Percentiles rank a stretch among this genome's conserved stretches.
These are phyloP conservation scores for Balaeniceps rex DNA, from an alignment of 2,113 vertebrate genomes.

Conservation along the genomic window DNA sequence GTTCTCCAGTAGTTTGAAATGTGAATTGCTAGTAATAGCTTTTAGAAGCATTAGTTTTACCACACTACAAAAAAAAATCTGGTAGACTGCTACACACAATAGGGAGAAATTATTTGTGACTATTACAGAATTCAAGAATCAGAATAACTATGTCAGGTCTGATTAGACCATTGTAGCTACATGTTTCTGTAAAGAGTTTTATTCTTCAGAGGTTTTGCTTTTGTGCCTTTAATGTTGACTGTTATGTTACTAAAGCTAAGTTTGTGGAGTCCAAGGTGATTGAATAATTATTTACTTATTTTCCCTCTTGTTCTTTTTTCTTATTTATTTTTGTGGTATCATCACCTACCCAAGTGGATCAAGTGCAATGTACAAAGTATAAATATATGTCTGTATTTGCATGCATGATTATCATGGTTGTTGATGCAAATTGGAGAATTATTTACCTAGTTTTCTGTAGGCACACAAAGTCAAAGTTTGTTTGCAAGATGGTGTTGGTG, in stretches of 20 bases:
- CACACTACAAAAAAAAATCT: not conserved
- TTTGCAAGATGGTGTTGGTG: not conserved
- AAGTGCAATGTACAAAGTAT: not conserved
- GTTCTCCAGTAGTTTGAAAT: not conserved
- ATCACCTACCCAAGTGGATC: not conserved
- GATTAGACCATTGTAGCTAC: not conserved
- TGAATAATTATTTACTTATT: not conserved
- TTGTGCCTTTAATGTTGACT: not conserved
- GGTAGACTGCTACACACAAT: not conserved
- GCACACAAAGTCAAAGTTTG: not conserved
- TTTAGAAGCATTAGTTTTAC: not conserved
- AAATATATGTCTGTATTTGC: not conserved
- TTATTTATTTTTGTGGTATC: not conserved
- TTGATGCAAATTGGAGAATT: not conserved
- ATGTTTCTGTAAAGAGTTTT: not conserved
- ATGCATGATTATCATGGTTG: not conserved
- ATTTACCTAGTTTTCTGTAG: not conserved
- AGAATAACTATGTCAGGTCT: not conserved
- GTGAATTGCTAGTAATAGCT: not conserved
- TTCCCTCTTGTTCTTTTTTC: not conserved
- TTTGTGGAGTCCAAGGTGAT: not conserved
- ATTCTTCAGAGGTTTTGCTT: not conserved
- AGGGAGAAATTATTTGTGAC: not conserved
- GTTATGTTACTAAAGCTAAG: not conserved
- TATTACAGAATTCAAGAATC: not conserved